Evolutionary conservation across 1,140 invertebrate species (phyloP).

Genomic region (Leptinotarsa texana): DNA sequence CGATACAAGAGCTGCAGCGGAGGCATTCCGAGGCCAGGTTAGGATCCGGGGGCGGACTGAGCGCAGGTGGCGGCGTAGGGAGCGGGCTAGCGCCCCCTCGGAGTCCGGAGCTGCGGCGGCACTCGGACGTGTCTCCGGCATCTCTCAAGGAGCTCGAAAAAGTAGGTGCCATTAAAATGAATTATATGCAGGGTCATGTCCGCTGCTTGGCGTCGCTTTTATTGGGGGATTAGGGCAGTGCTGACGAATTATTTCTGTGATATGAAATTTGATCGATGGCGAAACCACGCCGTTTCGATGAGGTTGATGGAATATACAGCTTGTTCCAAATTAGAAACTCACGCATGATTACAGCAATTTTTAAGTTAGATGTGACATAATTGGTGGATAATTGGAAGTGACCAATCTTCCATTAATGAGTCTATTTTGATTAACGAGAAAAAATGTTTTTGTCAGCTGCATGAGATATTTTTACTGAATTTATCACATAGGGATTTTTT

Average conservation of each 20-base stretch:
- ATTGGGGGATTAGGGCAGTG: no score
- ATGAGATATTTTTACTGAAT: no score
- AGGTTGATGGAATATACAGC: no score
- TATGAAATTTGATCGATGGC: background rate
- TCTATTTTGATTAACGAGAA: no score
- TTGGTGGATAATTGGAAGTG: no score
- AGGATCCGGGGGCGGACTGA: constrained; percentile 58
- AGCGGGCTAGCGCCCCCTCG: constrained; percentile 72
- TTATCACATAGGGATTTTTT: no score
- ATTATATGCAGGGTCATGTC: background rate
- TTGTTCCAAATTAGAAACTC: no score
- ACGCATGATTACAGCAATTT: no score
- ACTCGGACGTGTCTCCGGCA: constrained; percentile 82
- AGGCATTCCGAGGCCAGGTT: constrained; percentile 79
- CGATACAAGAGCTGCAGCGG: constrained; percentile 73
- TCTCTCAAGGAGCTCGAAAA: constrained; percentile 83
- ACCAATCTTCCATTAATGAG: no score
- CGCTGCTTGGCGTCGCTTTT: background rate
- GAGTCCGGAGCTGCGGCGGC: constrained; percentile 75
- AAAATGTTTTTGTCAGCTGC: no score
- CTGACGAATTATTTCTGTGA: background rate
- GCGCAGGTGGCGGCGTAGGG: constrained; percentile 55
- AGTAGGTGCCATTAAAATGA: constrained; percentile 56
- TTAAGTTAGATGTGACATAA: no score
- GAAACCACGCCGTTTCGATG: no score